phyloP scores from a whole-genome alignment of 2,797 vertebrate species.

The Schizopygopsis pylzovi region DNA sequence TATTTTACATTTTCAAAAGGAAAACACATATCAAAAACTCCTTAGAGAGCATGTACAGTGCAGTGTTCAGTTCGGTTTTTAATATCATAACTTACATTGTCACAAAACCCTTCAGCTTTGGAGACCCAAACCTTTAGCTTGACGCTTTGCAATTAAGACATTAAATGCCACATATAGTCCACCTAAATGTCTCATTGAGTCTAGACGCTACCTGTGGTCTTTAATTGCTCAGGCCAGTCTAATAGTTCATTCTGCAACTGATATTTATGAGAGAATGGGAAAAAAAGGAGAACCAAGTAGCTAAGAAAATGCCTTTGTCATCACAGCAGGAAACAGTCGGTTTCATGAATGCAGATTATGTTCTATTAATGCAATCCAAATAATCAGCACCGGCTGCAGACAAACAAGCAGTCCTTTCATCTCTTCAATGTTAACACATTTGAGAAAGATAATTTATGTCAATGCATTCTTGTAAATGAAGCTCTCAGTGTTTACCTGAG shows the following conservation, averaged over 20 bases:
- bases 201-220: not conserved
- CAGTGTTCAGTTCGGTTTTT: not conserved
- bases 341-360: constrained; percentile 39
- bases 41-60: not conserved
- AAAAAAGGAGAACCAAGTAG: not conserved
- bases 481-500: constrained; percentile 54
- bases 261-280: not conserved
- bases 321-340: constrained; percentile 30
- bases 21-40: not conserved
- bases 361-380: constrained; percentile 39
- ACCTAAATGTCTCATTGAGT: constrained; percentile 16
- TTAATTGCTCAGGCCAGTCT: constrained; percentile 24
- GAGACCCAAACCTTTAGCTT: constrained; percentile 25
- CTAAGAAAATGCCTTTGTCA: constrained; percentile 19
- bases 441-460: constrained; percentile 33
- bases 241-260: not conserved
- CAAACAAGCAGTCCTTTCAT: constrained; percentile 27
- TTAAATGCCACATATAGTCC: constrained; percentile 33
- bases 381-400: constrained; percentile 12
- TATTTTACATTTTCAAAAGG: not conserved
- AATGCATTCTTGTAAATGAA: constrained; percentile 47
- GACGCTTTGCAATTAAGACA: not conserved
- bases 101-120: not conserved
- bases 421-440: constrained; percentile 38
- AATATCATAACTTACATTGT: not conserved